Percentiles rank a stretch among this genome's conserved stretches.
Evolutionary conservation across 2,113 vertebrate species (phyloP).

Genomic region (Coregonus clupeaformis): DNA sequence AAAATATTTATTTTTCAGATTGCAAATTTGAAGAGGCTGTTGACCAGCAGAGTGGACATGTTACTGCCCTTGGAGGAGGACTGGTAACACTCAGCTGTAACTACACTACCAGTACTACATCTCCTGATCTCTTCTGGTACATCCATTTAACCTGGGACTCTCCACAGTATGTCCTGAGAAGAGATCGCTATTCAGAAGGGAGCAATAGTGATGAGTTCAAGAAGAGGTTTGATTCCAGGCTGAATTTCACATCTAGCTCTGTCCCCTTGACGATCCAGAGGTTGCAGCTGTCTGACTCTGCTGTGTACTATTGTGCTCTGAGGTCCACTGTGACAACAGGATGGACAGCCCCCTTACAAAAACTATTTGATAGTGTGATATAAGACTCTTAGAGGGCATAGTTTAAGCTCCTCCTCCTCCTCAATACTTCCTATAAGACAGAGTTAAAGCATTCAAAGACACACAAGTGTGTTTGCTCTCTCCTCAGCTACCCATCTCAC

Average conservation of each 20-base stretch:
- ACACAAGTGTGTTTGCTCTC: no score
- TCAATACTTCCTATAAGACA: no score
- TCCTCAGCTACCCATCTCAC: no score
- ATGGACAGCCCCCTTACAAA: no score
- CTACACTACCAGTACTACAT: neutral
- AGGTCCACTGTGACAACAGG: no score
- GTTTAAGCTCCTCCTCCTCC: no score
- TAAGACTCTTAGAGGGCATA: no score
- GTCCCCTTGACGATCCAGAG: conserved; percentile 12
- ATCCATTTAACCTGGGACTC: conserved; percentile 4
- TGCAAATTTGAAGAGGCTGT: neutral
- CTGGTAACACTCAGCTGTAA: conserved; percentile 23
- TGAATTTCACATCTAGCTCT: neutral
- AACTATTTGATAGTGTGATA: no score
- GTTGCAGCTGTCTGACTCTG: conserved; percentile 10
- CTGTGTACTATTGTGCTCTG: no score
- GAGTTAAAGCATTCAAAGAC: no score
- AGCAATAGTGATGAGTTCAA: neutral
- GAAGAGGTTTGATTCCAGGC: neutral
- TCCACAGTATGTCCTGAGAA: conserved; percentile 1
- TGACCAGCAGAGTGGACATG: conserved; percentile 1
- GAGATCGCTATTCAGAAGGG: neutral
- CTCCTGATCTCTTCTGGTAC: conserved; percentile 25
- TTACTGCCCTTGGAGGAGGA: conserved; percentile 20
- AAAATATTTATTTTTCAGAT: neutral